phyloP scores from a whole-genome alignment of 2,888 invertebrate genomes.

The Metallyticus violacea region DNA sequence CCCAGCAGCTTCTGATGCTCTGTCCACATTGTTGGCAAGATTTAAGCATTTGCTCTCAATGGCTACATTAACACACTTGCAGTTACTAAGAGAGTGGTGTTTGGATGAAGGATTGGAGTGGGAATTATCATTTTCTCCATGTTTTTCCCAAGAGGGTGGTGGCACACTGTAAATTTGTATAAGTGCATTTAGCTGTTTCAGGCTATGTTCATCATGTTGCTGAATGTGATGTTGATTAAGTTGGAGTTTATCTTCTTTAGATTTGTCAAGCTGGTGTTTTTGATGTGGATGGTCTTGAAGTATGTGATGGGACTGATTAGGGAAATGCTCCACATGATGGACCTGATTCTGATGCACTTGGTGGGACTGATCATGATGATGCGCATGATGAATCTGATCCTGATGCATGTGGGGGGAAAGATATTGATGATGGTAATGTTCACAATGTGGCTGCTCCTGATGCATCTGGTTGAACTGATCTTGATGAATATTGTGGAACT shows the following conservation, averaged over 20 bases:
- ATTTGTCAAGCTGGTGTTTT: neutral
- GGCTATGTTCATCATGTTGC: neutral
- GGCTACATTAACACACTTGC: slow-evolving; percentile 18
- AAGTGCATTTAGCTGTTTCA: neutral
- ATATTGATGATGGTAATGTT: neutral
- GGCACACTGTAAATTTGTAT: neutral
- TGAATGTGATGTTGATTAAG: neutral
- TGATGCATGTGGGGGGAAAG: neutral
- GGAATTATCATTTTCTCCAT: neutral
- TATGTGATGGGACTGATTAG: neutral
- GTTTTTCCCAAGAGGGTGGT: neutral
- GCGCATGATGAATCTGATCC: neutral
- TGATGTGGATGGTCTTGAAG: neutral
- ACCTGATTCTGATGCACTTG: neutral
- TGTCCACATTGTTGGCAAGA: neutral
- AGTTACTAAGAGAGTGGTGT: neutral
- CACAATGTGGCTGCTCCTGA: neutral
- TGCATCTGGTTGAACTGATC: too few relatives aligned
- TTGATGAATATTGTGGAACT: neutral
- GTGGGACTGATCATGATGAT: neutral
- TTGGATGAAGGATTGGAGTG: neutral
- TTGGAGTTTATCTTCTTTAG: neutral
- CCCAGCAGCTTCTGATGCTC: neutral
- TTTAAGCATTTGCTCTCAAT: slow-evolving; percentile 13
- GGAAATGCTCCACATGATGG: neutral